Evolutionary conservation across 2,113 vertebrate genomes (phyloP), one percentile per base, ranked within the genome.

Genomic region (Pithys albifrons): DNA sequence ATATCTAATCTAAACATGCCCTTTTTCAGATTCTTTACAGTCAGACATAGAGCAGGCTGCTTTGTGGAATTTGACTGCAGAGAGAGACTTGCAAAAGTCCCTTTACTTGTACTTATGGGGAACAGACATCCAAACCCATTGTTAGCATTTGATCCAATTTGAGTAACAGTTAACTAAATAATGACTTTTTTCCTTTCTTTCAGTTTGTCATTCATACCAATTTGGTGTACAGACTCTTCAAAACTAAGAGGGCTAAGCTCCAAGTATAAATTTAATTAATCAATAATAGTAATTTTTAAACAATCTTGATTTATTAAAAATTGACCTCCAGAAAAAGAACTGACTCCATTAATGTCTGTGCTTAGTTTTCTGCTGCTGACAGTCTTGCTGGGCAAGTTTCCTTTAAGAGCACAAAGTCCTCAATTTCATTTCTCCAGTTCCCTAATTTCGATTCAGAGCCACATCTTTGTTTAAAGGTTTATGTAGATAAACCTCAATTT

Each of bases 401-500:
- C 96, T 98, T 97, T 98, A 98, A 98, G 96, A 97, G 96, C 96
- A 91, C 93, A 88, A 97, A 98, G 97, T 97, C 94, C 93, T 96
- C 94, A 97, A 94, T 97, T 97, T 98, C 92, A 95, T 97, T 97
- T 97, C 88, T 74, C 22, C 93, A 95, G 95, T 88, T 97, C 95
- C 96, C 96, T 98, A 97, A 98, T 98, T 98, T 97, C 87, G 93
- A 98, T 98, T 98, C 97, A 97, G 97, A 97, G 89, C 96, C 97
- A 98, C 80, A 96, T 98, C 98, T 98, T 98, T 98, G 97, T 98
- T 98, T 97, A 97, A 98, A 97, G 98, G 97, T 98, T 98, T 98
- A 98, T 98, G 95, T 96, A 98, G 98, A 97, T 98, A 98, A 98
- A 98, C 87, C 97, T 98, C 97, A 98, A 97, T 98, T 98, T 98